A percentile compares a stretch with the other conserved stretches of the same genome.
Conservation (phyloP, 2,797 vertebrate genomes). For the Thaleichthys pacificus region DNA sequence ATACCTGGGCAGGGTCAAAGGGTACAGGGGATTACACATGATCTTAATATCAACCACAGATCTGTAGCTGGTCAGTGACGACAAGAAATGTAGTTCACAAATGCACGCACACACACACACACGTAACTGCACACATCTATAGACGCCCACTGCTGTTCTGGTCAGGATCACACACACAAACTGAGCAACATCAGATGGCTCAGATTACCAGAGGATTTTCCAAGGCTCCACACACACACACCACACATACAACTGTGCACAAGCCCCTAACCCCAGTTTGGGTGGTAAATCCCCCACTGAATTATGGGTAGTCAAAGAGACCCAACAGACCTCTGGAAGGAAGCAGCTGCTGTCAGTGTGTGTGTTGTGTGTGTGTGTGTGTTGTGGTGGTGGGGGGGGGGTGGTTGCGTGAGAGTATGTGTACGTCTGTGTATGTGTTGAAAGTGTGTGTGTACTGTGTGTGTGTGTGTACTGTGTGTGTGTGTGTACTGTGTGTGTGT, state of each 20-base stretch:
- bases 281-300: slow-evolving; percentile 48
- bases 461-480: neutral
- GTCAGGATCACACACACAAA: slow-evolving; percentile 51
- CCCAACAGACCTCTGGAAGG: slow-evolving; percentile 13
- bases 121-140: neutral
- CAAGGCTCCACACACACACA: slow-evolving; percentile 23
- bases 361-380: neutral
- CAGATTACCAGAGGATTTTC: slow-evolving; percentile 62
- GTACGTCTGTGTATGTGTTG: too few species aligned
- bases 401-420: too few species aligned
- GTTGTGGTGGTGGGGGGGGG: neutral
- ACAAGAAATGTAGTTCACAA: neutral
- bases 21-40: neutral
- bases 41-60: neutral
- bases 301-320: slow-evolving; percentile 31
- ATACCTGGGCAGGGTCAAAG: slow-evolving; percentile 76
- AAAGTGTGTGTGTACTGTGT: too few species aligned
- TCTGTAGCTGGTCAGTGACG: neutral
- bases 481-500: too few species aligned
- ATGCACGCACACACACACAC: neutral
- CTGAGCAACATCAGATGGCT: slow-evolving; percentile 57
- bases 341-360: neutral
- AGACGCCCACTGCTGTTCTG: slow-evolving; percentile 10
- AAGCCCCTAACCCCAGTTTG: slow-evolving; percentile 32
- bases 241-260: slow-evolving; percentile 40